Conservation (phyloP, 2,797 vertebrate species). For the Netta rufina region DNA sequence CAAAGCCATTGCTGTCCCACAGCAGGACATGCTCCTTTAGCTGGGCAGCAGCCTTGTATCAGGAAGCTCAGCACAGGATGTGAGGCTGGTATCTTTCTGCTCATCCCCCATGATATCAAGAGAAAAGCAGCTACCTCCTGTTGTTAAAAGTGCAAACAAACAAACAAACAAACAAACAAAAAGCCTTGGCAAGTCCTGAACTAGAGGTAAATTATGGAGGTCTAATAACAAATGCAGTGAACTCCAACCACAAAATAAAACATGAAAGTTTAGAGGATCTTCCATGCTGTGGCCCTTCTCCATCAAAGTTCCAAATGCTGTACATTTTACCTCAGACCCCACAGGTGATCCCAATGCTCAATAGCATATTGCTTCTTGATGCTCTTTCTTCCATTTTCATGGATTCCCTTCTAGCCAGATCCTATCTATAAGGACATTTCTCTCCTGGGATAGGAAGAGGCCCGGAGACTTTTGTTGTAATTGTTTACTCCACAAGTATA, state of each 20-base stretch:
- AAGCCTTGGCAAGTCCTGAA: background rate
- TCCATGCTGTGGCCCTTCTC: background rate
- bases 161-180: no score
- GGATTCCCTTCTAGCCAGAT: background rate
- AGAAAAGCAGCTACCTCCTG: background rate
- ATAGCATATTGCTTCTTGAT: background rate
- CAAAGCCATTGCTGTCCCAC: accelerated
- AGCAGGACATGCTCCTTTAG: background rate
- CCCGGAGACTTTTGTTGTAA: background rate
- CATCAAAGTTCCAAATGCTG: background rate
- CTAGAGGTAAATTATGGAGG: background rate
- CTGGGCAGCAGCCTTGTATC: background rate
- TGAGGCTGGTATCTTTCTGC: background rate
- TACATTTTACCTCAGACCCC: background rate
- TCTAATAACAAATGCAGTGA: background rate
- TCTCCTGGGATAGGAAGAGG: background rate
- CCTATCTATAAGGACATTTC: background rate
- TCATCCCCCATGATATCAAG: background rate
- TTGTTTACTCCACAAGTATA: background rate
- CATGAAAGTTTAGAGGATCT: background rate
- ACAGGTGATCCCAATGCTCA: background rate
- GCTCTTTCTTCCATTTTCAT: background rate
- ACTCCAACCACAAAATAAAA: background rate
- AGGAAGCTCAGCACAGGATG: background rate
- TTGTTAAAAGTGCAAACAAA: background rate